Base-by-base conservation (phyloP, 2,797 vertebrate species). In the Cirrhinus mrigala region DNA sequence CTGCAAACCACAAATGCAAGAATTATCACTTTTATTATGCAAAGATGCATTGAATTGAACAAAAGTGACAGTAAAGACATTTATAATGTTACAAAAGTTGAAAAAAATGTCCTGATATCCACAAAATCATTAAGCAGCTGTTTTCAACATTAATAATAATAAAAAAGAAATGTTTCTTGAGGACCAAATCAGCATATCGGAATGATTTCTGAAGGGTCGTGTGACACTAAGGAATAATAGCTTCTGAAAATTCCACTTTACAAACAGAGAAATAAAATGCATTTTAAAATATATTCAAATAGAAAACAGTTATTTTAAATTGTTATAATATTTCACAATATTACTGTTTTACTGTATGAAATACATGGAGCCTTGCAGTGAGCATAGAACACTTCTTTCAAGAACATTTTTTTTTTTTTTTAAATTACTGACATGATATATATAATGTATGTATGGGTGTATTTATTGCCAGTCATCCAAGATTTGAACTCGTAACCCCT, bases 391-490 rank as follows among this genome's bases (percentile, higher is more conserved):
- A 24, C 6, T 22, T 69, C 4, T 69, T 69, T 9, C 16, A 66
- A 33, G 29, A 66, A 66, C 15, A 66, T n/a, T n/a, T n/a, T n/a
- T n/a, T n/a, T n/a, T n/a, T n/a, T n/a, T n/a, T n/a, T n/a, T n/a
- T n/a, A n/a, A n/a, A n/a, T n/a, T 37, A 37, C 33, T 37, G 33
- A 37, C 33, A 37, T 37, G 33, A 37, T 37, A 37, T 37, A 37
- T 37, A 37, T 37, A 37, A 37, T 58, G 24, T 62, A 3, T 29
- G 48, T 50, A 24, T 29, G 16, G 5, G 4, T 74, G 71, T 52
- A 29, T 66, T 33, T 78, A 78, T 62, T 60, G 15, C 66, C 46
- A 80, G 62, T 37, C 58, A 68, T 24, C 29, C 33, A 10, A 56
- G 4, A 40, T 56, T 56, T 70, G 5, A 70, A 54, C 66, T 81